phyloP scores from a whole-genome alignment of 2,797 vertebrate genomes.

The Pristis pectinata region DNA sequence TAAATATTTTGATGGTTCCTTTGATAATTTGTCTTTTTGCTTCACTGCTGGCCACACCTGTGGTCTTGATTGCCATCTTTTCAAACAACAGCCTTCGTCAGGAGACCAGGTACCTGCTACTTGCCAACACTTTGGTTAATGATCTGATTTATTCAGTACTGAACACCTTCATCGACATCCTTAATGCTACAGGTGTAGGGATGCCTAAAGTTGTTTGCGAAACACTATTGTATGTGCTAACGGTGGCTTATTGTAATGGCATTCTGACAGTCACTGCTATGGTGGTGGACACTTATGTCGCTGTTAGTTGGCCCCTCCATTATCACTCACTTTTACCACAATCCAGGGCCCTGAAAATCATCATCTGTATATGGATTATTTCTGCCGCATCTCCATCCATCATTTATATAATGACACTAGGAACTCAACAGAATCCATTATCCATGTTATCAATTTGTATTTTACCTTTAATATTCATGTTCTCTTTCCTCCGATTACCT shows the following conservation, averaged over 20 bases:
- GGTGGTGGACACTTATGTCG: constrained; percentile 63
- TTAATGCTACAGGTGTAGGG: constrained; percentile 51
- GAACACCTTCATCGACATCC: constrained; percentile 54
- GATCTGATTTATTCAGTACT: constrained; percentile 63
- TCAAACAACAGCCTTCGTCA: constrained; percentile 53
- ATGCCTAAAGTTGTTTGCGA: constrained; percentile 57
- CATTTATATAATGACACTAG: constrained; percentile 54
- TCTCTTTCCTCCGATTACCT: constrained; percentile 52
- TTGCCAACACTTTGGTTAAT: constrained; percentile 63
- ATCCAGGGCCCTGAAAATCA: constrained; percentile 53
- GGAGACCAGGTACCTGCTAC: constrained; percentile 65
- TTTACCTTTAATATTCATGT: constrained; percentile 54
- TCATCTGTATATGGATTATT: constrained; percentile 52
- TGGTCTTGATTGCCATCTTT: constrained; percentile 61
- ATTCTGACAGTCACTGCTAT: constrained; percentile 62
- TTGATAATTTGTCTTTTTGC: constrained; percentile 57
- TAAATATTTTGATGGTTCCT: constrained; percentile 56
- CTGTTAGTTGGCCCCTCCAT: constrained; percentile 60
- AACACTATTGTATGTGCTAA: constrained; percentile 56
- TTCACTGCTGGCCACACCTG: constrained; percentile 56
- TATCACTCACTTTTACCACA: constrained; percentile 58
- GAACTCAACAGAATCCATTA: constrained; percentile 47
- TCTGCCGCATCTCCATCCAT: constrained; percentile 54
- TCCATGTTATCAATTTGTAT: constrained; percentile 57
- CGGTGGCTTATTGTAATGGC: constrained; percentile 57